phyloP scores from a whole-genome alignment of 2,797 vertebrate genomes.

The Neoniphon sammara region DNA sequence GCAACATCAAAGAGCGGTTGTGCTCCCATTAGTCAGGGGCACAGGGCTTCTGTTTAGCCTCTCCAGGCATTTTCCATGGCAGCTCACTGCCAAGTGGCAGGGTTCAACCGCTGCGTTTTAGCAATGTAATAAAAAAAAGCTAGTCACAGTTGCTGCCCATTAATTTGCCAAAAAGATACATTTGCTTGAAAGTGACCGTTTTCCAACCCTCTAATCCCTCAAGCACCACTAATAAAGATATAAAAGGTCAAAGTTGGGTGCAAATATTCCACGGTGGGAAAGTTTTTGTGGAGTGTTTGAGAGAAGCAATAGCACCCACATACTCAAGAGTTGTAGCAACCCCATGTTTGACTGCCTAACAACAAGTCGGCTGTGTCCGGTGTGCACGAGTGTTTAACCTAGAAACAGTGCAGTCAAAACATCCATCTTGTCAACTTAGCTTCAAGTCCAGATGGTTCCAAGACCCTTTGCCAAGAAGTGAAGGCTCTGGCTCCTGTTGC shows the following conservation, averaged over 20 bases:
- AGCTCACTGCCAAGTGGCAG: slow-evolving; percentile 55
- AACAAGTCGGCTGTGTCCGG: slow-evolving; percentile 39
- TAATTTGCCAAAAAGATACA: slow-evolving; percentile 47
- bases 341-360: slow-evolving; percentile 46
- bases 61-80: slow-evolving; percentile 58
- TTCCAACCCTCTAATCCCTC: slow-evolving; percentile 16
- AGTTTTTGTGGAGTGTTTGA: not conserved
- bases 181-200: slow-evolving; percentile 32
- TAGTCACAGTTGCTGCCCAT: slow-evolving; percentile 47
- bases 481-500: slow-evolving; percentile 69
- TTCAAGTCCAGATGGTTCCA: slow-evolving; percentile 75
- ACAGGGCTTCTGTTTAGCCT: slow-evolving; percentile 69
- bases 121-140: slow-evolving; percentile 42
- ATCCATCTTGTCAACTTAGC: slow-evolving; percentile 67
- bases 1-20: slow-evolving; percentile 62
- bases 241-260: slow-evolving; percentile 17
- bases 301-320: slow-evolving; percentile 4
- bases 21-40: slow-evolving; percentile 65
- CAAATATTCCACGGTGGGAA: slow-evolving; percentile 27
- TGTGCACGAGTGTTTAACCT: slow-evolving; percentile 59
- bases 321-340: slow-evolving; percentile 3
- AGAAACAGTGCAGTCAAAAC: slow-evolving; percentile 75
- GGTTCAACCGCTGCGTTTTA: slow-evolving; percentile 57
- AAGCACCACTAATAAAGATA: not conserved
- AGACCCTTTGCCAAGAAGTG: slow-evolving; percentile 64